Conservation (phyloP, 2,888 invertebrate species). For the Diaphora mendica region DNA sequence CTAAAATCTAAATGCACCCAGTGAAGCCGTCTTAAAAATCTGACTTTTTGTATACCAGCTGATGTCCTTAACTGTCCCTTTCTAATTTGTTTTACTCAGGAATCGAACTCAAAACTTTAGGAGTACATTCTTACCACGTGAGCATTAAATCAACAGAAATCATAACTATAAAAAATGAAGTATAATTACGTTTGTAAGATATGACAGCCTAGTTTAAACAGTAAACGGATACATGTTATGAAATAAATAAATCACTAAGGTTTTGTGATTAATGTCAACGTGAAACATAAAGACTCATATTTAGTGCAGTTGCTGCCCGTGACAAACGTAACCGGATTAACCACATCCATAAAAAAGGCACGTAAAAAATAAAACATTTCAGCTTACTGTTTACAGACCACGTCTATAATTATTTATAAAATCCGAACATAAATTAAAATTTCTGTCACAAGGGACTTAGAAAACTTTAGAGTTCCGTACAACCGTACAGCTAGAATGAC, state of each 20-base stretch:
- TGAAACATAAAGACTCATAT: constrained; percentile 82
- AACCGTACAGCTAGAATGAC: constrained; percentile 15
- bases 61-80: neutral
- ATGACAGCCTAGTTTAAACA: constrained; percentile 64
- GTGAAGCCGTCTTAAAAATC: neutral
- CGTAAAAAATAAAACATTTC: constrained; percentile 73
- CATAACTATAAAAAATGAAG: neutral
- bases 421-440: constrained; percentile 79
- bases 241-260: constrained; percentile 77
- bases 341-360: constrained; percentile 68
- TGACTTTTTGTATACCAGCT: neutral
- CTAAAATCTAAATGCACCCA: neutral
- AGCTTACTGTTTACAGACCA: constrained; percentile 79
- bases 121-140: neutral
- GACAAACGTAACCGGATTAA: constrained; percentile 69
- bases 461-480: constrained; percentile 51
- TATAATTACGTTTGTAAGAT: constrained; percentile 53
- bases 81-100: neutral
- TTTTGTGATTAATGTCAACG: constrained; percentile 85
- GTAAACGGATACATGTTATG: constrained; percentile 68
- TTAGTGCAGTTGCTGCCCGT: constrained; percentile 76
- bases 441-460: constrained; percentile 37
- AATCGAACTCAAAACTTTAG: neutral
- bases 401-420: constrained; percentile 78
- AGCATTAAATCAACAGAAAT: neutral